These are phyloP conservation scores for Pachyuromys duprasi DNA, from an alignment of 2,797 vertebrate species.

Conservation along the genomic window DNA sequence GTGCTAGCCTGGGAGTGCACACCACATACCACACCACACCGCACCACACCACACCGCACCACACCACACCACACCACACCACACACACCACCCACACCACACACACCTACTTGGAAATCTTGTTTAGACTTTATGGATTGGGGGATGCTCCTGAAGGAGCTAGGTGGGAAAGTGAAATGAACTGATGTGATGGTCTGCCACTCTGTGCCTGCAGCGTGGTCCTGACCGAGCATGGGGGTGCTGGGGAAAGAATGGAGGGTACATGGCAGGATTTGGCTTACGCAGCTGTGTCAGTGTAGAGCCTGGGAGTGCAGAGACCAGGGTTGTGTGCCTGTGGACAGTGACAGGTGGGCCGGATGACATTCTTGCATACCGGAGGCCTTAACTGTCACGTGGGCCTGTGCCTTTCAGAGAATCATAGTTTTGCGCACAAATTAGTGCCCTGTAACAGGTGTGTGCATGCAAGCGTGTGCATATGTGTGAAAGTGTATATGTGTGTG, in stretches of 20 bases:
- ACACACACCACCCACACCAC: too few species aligned
- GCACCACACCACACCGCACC: too few species aligned
- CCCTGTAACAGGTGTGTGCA: neutral
- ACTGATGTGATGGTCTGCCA: neutral
- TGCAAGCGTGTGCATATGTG: neutral
- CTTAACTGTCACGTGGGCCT: neutral
- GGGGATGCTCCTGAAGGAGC: neutral
- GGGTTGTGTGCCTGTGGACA: neutral
- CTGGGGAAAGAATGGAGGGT: neutral
- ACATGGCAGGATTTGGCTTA: neutral
- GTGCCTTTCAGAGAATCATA: neutral
- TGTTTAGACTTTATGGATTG: neutral
- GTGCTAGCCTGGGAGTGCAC: too few species aligned
- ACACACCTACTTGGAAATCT: too few species aligned
- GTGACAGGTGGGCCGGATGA: neutral
- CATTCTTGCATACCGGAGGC: neutral
- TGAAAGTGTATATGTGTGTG: neutral
- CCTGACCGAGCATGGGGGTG: neutral
- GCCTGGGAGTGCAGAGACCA: neutral
- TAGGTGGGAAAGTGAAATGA: neutral
- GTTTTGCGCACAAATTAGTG: neutral
- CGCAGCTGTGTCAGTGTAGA: neutral
- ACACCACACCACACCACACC: too few species aligned
- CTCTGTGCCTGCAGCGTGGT: too few species aligned
- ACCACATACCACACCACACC: too few species aligned